These are phyloP conservation scores for Laticauda colubrina DNA, from an alignment of 2,113 vertebrate genomes.

Conservation along the genomic window DNA sequence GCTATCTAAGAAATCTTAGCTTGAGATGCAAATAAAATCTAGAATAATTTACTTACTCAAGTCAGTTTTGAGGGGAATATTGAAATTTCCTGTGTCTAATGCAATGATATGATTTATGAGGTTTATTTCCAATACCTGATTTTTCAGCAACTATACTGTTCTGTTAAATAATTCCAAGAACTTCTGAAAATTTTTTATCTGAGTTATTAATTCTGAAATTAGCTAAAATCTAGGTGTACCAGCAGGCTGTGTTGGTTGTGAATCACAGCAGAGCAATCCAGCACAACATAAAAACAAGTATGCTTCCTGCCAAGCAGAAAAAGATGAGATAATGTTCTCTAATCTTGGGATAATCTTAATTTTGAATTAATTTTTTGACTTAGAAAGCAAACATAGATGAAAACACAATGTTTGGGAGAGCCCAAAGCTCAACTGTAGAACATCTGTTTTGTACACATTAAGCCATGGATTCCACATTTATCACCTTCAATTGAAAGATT, in stretches of 20 bases:
- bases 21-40: background rate
- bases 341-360: background rate
- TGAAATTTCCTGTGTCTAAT: background rate
- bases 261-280: background rate
- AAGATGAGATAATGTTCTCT: background rate
- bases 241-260: background rate
- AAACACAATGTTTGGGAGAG: background rate
- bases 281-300: background rate
- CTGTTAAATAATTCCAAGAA: background rate
- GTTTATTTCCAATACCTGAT: background rate
- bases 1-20: background rate
- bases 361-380: conserved; percentile 20
- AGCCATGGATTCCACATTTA: background rate
- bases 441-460: background rate
- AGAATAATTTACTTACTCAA: background rate
- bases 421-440: background rate
- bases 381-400: background rate
- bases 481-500: background rate
- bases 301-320: background rate
- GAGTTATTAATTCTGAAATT: background rate
- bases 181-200: background rate
- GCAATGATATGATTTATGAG: background rate
- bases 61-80: background rate
- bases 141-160: background rate
- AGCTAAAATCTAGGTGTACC: background rate